Evolutionary conservation across 1,140 invertebrate species (phyloP), one percentile per base, ranked within the genome.

Genomic region (Philotrypesis tridentata): DNA sequence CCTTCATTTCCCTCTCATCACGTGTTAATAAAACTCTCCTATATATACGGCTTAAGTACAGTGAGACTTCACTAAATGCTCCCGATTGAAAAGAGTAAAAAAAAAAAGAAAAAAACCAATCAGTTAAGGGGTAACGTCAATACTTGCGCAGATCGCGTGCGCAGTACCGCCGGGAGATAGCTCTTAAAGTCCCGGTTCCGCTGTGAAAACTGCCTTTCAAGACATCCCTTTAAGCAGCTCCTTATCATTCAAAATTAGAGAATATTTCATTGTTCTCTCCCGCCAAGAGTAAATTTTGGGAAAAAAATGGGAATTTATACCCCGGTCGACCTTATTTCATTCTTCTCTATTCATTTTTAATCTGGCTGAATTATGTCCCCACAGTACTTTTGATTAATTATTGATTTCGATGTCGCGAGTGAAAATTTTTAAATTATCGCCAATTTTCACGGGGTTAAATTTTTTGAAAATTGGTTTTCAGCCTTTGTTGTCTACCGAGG

Each of bases 61-160:
- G 80, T 43, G 74, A 71, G 80, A 72, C 80, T 77, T 76, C 43
- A 55, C 73, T 82, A 82, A 76, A 82, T 82, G 74, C 60, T 76
- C 67, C 48, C 48, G 74, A 77, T 82, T 43, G 61, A 80, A 37
- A 37, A 37, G 9, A 37, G 33, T 5, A 37, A 37, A 37, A 37
- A 37, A 37, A 37, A 37, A 9, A 37, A 37, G 9, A 9, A 81
- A 81, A 82, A 74, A 82, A 71, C 80, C 74, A 82, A 82, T 82
- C 80, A 82, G 74, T 74, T 76, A 82, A 82, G 71, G 80, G 80
- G 80, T 68, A 82, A 82, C 80, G 80, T 82, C 80, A 82, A 82
- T 82, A 82, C 80, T 76, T 82, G 80, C 80, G 80, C 80, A 77
- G 74, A 82, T 82, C 67, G 80, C 55, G 14, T 82, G 80, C 80